phyloP scores from a whole-genome alignment of 2,797 vertebrate species.

The Octomys mimax region DNA sequence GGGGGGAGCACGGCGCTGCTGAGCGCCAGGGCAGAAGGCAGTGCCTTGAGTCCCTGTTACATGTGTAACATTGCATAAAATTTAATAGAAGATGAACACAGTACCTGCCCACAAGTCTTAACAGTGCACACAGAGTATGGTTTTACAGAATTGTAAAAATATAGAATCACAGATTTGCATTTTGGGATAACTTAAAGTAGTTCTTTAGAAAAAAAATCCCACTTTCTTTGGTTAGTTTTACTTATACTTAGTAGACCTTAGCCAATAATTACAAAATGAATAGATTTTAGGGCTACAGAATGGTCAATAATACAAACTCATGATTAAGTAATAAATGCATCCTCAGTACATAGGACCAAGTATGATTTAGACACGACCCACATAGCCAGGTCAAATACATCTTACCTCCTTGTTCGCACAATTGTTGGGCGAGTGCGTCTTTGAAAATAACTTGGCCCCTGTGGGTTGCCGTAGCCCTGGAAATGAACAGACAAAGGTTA shows the following conservation, averaged over 20 bases:
- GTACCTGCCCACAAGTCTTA: background rate
- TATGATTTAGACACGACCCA: conserved; percentile 49
- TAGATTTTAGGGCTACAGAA: conserved; percentile 6
- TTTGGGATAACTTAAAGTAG: conserved; percentile 32
- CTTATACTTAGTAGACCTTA: background rate
- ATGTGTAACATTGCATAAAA: background rate
- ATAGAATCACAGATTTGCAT: background rate
- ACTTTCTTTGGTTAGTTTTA: conserved; percentile 2
- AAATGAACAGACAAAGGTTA: conserved; percentile 77
- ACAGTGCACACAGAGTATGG: background rate
- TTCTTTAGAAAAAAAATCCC: background rate
- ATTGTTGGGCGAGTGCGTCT: conserved; percentile 98
- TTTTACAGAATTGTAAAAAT: conserved; percentile 32
- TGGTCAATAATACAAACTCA: conserved; percentile 9
- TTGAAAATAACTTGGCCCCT: conserved; percentile 99
- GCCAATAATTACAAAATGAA: conserved; percentile 1
- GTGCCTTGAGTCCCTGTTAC: background rate
- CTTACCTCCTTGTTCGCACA: conserved; percentile 99
- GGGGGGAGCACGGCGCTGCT: no score
- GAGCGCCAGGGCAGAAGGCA: background rate
- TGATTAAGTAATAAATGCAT: conserved; percentile 38
- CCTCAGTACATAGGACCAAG: background rate
- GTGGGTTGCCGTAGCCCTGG: conserved; percentile 97
- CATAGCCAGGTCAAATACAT: background rate
- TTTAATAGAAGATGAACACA: background rate